Base-by-base conservation (phyloP, 2,797 vertebrate genomes). In the Crenichthys baileyi region DNA sequence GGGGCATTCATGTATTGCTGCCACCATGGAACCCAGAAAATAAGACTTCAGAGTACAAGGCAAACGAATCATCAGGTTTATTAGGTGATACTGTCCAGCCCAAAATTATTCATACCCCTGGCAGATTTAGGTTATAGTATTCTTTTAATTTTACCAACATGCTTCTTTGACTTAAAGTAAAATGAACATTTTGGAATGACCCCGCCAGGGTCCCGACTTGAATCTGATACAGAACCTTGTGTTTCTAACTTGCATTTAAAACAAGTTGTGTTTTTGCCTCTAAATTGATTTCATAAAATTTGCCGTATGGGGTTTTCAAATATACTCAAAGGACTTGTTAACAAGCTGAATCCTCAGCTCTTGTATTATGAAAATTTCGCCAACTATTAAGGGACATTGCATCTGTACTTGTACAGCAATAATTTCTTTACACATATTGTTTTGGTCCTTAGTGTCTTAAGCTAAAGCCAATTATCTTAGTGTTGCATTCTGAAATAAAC, bases 391-490 rank as follows among this genome's bases (percentile, higher is more conserved):
- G 61, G 75, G 76, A 24, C 29, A 50, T 71, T 78, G 61, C 46
- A 50, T 85, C 53, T 65, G 65, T 36, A 79, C 58, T 70, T 75
- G 61, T 76, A 55, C 36, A 5, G 61, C 81, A 79, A 81, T 80
- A 31, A 50, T 79, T 78, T 82, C 70, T 72, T 83, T 72, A 53
- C 60, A 72, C 60, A 2, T 70, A 55, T 83, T 80, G 77, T 79
- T 77, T 82, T 90, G 78, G 61, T 83, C 76, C 29, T 51, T 29
- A 1, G 46, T 36, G 31, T 81, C 74, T 77, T 76, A 80, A 67
- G 68, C 74, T n/a, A 71, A 77, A 29, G 68, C 81, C 87, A 87
- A 81, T 41, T 6, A 88, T 68, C 70, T 81, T 73, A 78, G 44
- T 48, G 75, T 67, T 82, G 4, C 15, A 60, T 60, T 46, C 15